Percentiles rank a stretch among this genome's conserved stretches.
These are phyloP conservation scores for Epizoanthus ramosus DNA, from an alignment of 92 coral and sea anemone species.

Conservation along the genomic window DNA sequence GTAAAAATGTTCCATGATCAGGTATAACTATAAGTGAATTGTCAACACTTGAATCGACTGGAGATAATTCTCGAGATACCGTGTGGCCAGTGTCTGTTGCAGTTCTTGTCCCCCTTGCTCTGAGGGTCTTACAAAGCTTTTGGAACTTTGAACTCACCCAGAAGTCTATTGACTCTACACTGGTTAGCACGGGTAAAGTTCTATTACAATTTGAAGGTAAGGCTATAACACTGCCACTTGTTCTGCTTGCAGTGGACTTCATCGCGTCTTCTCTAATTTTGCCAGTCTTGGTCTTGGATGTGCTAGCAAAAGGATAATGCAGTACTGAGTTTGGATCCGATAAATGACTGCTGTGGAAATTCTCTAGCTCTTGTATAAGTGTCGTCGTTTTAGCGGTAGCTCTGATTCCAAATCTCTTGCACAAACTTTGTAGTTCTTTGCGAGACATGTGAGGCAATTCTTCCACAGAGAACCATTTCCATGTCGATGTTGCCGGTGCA, in stretches of 20 bases:
- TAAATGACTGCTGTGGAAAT: conserved; percentile 64
- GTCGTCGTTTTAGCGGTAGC: conserved; percentile 74
- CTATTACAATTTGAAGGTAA: conserved; percentile 40
- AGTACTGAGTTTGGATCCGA: conserved; percentile 71
- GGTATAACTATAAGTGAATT: conserved; percentile 6
- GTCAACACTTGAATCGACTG: not conserved
- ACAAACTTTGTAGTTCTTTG: conserved; percentile 77
- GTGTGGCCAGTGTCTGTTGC: conserved; percentile 45
- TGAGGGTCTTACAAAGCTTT: conserved; percentile 46
- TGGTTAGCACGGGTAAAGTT: conserved; percentile 53
- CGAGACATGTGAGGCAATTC: conserved; percentile 65
- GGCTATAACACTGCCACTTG: not conserved
- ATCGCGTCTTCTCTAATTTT: not conserved
- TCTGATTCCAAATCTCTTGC: conserved; percentile 77
- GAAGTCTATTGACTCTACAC: conserved; percentile 61
- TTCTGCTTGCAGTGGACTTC: not conserved
- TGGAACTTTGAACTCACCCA: conserved; percentile 63
- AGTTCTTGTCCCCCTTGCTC: conserved; percentile 63
- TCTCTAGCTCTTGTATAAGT: conserved; percentile 61
- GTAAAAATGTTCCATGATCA: conserved; percentile 25
- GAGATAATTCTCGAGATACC: too few relatives aligned
- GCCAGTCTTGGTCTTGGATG: not conserved
- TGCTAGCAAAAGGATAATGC: conserved; percentile 75
- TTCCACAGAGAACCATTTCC: conserved; percentile 72
- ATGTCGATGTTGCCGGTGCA: not conserved